Evolutionary conservation across 2,888 invertebrate genomes (phyloP).

Genomic region (Lasioglossum lativentre): DNA sequence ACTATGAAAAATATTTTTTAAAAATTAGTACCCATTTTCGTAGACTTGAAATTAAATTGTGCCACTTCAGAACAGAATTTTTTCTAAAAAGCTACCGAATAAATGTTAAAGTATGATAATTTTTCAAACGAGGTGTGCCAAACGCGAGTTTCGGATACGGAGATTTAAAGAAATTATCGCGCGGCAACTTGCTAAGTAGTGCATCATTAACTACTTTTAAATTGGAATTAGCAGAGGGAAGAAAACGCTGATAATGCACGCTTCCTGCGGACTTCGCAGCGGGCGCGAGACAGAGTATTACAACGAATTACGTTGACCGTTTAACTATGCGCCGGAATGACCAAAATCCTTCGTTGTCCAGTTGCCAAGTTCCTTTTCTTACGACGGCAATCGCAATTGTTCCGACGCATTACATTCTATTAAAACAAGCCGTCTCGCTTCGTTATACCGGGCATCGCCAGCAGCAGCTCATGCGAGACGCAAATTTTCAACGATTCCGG

Average conservation of each 20-base stretch:
- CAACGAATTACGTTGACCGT: conserved; percentile 36
- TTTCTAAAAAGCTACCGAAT: no score
- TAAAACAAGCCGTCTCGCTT: conserved; percentile 28
- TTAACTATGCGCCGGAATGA: conserved; percentile 32
- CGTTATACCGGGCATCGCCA: conserved; percentile 1
- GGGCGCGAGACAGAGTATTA: not conserved
- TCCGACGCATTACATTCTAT: conserved; percentile 44
- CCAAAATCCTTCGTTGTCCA: conserved; percentile 5
- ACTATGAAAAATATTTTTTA: no score
- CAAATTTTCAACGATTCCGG: conserved; percentile 41
- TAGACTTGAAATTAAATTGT: no score
- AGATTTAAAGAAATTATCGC: not conserved
- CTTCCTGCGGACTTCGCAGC: not conserved
- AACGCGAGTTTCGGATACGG: not conserved
- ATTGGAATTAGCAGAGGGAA: not conserved
- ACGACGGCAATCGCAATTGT: conserved; percentile 33
- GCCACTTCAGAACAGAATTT: no score
- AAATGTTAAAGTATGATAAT: no score
- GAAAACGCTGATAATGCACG: conserved; percentile 2
- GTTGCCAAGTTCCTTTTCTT: conserved; percentile 44
- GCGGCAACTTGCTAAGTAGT: not conserved
- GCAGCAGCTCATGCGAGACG: conserved; percentile 1
- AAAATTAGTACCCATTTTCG: no score
- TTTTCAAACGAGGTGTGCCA: not conserved
- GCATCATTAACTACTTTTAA: not conserved